phyloP scores from a whole-genome alignment of 1,140 invertebrate species.

The Saccostrea echinata region DNA sequence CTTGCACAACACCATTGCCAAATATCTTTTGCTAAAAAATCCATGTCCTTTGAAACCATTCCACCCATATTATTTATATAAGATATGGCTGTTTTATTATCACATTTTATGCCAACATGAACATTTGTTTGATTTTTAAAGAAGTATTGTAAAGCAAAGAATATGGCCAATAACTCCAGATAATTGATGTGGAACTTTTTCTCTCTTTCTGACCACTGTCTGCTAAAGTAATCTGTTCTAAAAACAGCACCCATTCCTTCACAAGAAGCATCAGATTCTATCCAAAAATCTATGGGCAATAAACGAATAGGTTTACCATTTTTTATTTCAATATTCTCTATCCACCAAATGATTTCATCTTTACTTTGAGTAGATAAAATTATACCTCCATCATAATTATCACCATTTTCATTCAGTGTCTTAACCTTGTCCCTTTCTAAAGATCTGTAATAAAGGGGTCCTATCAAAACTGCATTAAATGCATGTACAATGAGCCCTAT shows the following conservation, averaged over 20 bases:
- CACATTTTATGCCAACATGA: constrained; percentile 6
- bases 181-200: constrained; percentile 25
- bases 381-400: constrained; percentile 45
- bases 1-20: constrained; percentile 58
- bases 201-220: constrained; percentile 12
- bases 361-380: neutral
- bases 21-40: constrained; percentile 44
- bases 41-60: neutral
- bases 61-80: constrained; percentile 15
- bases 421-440: neutral
- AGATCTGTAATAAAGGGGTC: constrained; percentile 49
- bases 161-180: constrained; percentile 28
- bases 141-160: neutral
- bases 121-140: neutral
- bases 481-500: constrained; percentile 55
- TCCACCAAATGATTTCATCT: constrained; percentile 55
- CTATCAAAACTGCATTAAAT: constrained; percentile 53
- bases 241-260: constrained; percentile 10
- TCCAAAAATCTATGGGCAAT: neutral
- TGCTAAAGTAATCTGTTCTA: neutral
- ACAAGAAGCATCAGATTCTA: constrained; percentile 24
- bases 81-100: no score
- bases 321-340: constrained; percentile 44
- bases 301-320: constrained; percentile 52
- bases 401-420: neutral